Evolutionary conservation across 1,140 invertebrate genomes (phyloP), one percentile per base, ranked within the genome.

Genomic region (Rhopalosiphum padi): DNA sequence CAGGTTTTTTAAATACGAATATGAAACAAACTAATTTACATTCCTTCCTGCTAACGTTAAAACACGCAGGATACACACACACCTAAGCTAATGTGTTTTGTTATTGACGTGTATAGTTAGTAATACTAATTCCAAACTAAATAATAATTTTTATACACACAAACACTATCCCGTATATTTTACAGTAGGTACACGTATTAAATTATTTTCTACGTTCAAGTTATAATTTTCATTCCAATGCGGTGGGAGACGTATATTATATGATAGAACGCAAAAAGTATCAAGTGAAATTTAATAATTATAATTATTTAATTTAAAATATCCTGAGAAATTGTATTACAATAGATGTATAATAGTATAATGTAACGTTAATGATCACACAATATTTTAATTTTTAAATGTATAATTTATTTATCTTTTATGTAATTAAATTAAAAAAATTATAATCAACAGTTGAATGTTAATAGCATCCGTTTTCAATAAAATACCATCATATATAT

Each of bases 51-150:
- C 51, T 82, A 82, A 91, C 55, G 41, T 35, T 15, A 91, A 43
- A 55, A 68, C 37, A 77, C 15, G 48, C 53, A 91, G 60, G 60
- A 91, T 91, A 68, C 68, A 51, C 48, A 91, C 90, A 35, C 30
- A 48, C 30, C 90, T 46, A 35, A n/a, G n/a, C 18, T 37, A 35
- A 83, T 51, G 68, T 83, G 91, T 92, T 82, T 92, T 83, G 77
- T 92, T 82, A 91, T 77, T 43, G 41, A 91, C 91, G n/a, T 23
- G 23, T 48, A 30, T 48, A 91, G 90, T 91, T 37, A 83, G 41
- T 41, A 91, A 91, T 91, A 91, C 90, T 91, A 91, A 91, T 82
- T 91, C 68, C 9, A n/a, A 77, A 77, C 35, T 77, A 53, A 9
- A 89, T 35, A 55, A 60, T 77, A 82, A 48, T 91, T 83, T 82